Base-by-base conservation (phyloP, 2,888 invertebrate species). In the Noctua janthina region DNA sequence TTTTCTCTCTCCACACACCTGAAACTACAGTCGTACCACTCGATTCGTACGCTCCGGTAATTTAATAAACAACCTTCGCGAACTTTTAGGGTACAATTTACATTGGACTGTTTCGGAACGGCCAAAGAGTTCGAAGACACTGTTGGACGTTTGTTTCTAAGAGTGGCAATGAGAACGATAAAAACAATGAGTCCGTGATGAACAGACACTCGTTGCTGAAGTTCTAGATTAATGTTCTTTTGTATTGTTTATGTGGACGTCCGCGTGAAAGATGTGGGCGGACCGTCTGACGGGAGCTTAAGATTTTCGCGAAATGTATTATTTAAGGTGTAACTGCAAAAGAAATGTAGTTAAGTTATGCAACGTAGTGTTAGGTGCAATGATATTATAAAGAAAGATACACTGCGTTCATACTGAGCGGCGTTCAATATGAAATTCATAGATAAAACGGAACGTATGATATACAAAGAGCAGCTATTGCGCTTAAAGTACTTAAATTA, bases 81-180 rank as follows among this genome's bases (percentile, higher is more conserved):
- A 93, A 93, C 89, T 93, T 92, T 89, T 87, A 64, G 87, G 83
- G 89, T 89, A 90, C 91, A 92, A 92, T 93, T 93, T 93, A 91
- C 93, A 92, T 91, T 84, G 88, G 75, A 84, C 84, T 81, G 82
- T 83, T 87, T 75, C 82, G 79, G 76, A 80, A 85, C 81, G 86
- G 80, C 81, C 86, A 72, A 87, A 89, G 87, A 87, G 86, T 78
- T 83, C 82, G 79, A 88, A 91, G 88, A 87, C 89, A 92, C 87
- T 68, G 43, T 67, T 46, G 72, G 73, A 73, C 76, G 73, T 66
- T 68, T 68, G 68, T 46, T 68, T 68, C 72, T 79, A 87, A 86
- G 81, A 85, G 73, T 83, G 72, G 83, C 84, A 85, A 89, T 85
- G 86, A 82, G 82, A 70, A 83, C 81, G 75, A 89, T 88, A 88